Base-by-base conservation (phyloP, 2,797 vertebrate genomes). In the Artibeus jamaicensis region DNA sequence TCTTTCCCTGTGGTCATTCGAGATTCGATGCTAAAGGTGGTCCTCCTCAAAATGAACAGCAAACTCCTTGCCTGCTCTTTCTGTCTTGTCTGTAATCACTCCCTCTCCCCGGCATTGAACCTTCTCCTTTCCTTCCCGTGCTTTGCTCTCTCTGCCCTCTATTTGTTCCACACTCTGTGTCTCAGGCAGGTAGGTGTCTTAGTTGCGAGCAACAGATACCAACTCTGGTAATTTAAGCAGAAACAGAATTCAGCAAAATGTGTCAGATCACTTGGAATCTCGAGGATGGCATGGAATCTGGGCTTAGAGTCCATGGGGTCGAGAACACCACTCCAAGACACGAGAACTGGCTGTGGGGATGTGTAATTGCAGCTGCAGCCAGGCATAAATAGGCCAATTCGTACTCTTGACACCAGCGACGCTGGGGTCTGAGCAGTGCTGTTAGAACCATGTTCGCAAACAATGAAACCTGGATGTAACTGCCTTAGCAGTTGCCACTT, bases 201-300 rank as follows among this genome's bases (percentile, higher is more conserved):
- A 32, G 57, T 39, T 73, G 70, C 34, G 78, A 86, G 94, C 78
- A 87, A 91, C 16, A 77, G 96, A 91, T 89, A 87, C 53, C 68
- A 81, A 76, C 82, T 90, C 53, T 73, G 65, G 92, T 88, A 48
- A 83, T 89, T 44, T 77, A 92, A 86, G 65, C 70, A 76, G 67
- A 78, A 86, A 83, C 22, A 71, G 32, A 91, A 93, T 81, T 73
- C 39, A 24, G 53, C 37, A n/a, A 77, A 76, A 59, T 53, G 68
- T 70, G 53, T 44, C 62, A 48, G 42, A 81, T 84, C 37, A 44
- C 68, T 65, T 39, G 70, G 84, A 92, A 59, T 93, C 21, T 74
- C 15, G 67, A 67, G 59, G 53, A 53, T 68, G 83, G 57, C 59
- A 2, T 10, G 8, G n/a, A 68, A 65, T 88, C 81, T 70, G 29